Conservation (phyloP, 2,113 vertebrate species). For the Cyprinodon brontotheroides region DNA sequence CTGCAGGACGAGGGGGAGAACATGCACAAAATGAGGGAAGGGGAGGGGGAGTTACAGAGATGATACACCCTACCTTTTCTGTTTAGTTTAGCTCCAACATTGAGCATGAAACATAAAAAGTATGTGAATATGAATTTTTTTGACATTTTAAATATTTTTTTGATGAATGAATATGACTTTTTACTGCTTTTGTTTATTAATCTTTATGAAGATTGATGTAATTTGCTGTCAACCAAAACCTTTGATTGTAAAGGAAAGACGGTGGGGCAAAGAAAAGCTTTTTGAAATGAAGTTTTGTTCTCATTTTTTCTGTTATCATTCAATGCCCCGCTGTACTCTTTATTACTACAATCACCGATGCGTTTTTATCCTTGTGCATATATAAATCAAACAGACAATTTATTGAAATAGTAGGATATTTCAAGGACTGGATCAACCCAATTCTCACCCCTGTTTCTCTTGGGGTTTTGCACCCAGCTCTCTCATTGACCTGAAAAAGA, state of each 20-base stretch:
- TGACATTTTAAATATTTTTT: background rate
- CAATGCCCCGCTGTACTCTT: background rate
- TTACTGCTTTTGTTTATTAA: background rate
- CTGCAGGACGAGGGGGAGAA: slow-evolving; percentile 68
- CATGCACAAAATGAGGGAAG: slow-evolving; percentile 44
- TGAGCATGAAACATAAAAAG: background rate
- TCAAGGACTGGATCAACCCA: background rate
- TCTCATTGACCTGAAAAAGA: background rate
- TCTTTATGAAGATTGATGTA: background rate
- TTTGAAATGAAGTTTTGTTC: too few relatives aligned
- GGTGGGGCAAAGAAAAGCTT: background rate
- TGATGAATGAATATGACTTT: background rate
- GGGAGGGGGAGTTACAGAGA: slow-evolving; percentile 22
- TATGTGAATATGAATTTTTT: background rate
- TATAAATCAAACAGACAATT: background rate
- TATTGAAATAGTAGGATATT: background rate
- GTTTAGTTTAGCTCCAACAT: slow-evolving; percentile 10
- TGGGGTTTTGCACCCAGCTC: background rate
- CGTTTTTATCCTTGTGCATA: background rate
- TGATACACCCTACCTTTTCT: slow-evolving; percentile 25
- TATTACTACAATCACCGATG: background rate
- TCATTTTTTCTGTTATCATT: too few relatives aligned
- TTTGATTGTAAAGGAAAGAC: background rate
- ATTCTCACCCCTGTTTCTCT: background rate
- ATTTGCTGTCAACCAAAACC: background rate